A percentile compares a stretch with the other conserved stretches of the same genome.
Evolutionary conservation across 2,113 vertebrate genomes (phyloP).

Genomic region (Damaliscus lunatus): DNA sequence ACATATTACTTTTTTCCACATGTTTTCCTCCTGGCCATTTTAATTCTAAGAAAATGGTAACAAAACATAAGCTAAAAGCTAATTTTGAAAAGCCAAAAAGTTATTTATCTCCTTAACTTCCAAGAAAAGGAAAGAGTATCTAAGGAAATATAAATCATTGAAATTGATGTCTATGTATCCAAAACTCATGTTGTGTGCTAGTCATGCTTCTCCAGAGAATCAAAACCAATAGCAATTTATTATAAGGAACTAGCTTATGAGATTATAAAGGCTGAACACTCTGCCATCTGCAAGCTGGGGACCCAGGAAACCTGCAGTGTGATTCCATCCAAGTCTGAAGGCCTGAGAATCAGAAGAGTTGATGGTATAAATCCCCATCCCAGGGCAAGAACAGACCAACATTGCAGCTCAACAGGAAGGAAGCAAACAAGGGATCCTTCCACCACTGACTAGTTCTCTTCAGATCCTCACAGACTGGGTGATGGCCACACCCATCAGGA

Average conservation of each 20-base stretch:
- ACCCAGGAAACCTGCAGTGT: background rate
- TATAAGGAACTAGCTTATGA: background rate
- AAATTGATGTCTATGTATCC: background rate
- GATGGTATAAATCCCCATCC: background rate
- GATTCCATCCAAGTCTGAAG: background rate
- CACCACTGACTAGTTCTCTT: background rate
- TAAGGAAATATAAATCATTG: background rate
- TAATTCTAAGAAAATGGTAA: background rate
- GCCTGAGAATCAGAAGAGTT: background rate
- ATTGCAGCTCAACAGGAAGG: background rate
- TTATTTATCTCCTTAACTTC: background rate
- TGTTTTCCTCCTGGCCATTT: background rate
- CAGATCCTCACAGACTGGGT: background rate
- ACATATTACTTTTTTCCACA: background rate
- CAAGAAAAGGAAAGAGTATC: background rate
- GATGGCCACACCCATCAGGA: too few species aligned
- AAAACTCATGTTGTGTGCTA: background rate
- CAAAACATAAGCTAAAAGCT: background rate
- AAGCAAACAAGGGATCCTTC: background rate
- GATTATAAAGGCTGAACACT: background rate
- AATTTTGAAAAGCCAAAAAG: slow-evolving; percentile 14
- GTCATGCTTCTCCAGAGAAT: background rate
- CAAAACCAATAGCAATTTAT: background rate
- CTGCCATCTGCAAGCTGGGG: background rate
- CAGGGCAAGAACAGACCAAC: background rate